Base-by-base conservation (phyloP, 2,888 invertebrate genomes). In the Portevinia maculata region DNA sequence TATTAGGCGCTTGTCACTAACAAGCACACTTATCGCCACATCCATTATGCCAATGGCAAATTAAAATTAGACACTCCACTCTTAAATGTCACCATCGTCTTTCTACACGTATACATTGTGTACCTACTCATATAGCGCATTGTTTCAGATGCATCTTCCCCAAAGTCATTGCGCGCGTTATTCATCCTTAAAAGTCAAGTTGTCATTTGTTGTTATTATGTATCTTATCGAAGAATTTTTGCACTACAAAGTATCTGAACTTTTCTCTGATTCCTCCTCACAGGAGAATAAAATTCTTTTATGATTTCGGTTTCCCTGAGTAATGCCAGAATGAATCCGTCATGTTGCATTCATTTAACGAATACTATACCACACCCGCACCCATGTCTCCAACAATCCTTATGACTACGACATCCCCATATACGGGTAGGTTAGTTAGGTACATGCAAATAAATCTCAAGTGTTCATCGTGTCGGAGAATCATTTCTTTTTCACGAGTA, bases 171-270 rank as follows among this genome's bases (percentile, higher is more conserved):
- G 28, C 17, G 57, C 28, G 64, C 41, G 34, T 53, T 32, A 41
- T 28, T 79, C 64, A 39, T 30, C 69, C 52, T 62, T 34, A 30
- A 62, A 73, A 75, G 52, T 59, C 57, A 73, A 75, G 57, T n/a
- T 81, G 81, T 65, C 81, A 81, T 53, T 65, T 46, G 30, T 28
- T 21, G 39, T 53, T 53, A n/a, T 57, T 24, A 34, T 52, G 73
- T 67, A 39, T 65, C 57, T 76, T 53, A 65, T 81, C 64, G 59
- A 53, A 48, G 59, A 81, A 81, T 64, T 81, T 81, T 81, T 57
- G 59, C 75, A 75, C 30, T 70, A 52, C 52, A 65, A 59, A 75
- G 59, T 70, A 75, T 70, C 41, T 44, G 52, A 69, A 62, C 50
- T 75, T 48, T 15, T 30, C 24, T 24, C 28, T 11, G 34, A 15